These are phyloP conservation scores for Enoplosus armatus DNA, from an alignment of 2,797 vertebrate genomes.

Conservation along the genomic window DNA sequence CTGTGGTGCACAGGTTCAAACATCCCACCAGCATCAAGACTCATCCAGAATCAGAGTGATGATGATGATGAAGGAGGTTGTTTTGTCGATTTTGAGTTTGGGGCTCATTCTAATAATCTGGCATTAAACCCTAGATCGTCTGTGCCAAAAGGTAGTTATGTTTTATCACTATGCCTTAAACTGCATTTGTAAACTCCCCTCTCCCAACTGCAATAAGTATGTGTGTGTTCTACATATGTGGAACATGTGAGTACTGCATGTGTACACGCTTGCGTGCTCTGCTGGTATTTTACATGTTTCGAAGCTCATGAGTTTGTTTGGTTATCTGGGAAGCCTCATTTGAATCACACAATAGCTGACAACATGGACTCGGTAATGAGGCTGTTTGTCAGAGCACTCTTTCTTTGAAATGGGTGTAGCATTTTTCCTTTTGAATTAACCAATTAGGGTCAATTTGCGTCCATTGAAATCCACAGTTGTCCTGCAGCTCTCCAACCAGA, in stretches of 20 bases:
- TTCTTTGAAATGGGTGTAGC: constrained; percentile 39
- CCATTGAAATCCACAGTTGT: constrained; percentile 35
- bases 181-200: not conserved
- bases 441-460: constrained; percentile 70
- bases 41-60: not conserved
- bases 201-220: too few relatives aligned
- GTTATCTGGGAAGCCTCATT: constrained; percentile 60
- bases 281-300: constrained; percentile 64
- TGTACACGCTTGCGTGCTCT: constrained; percentile 45
- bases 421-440: constrained; percentile 50
- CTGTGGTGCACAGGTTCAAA: not conserved
- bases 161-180: not conserved
- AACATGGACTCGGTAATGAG: constrained; percentile 58
- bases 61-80: not conserved
- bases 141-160: not conserved
- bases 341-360: constrained; percentile 62
- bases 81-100: not conserved
- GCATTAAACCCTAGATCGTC: not conserved
- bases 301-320: constrained; percentile 25
- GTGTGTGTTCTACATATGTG: constrained; percentile 14
- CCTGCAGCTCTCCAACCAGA: constrained; percentile 1
- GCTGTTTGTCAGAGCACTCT: constrained; percentile 48
- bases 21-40: not conserved
- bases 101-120: not conserved
- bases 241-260: constrained; percentile 24